Evolutionary conservation across 1,140 invertebrate genomes (phyloP).

Genomic region (Eubasilissa regina): DNA sequence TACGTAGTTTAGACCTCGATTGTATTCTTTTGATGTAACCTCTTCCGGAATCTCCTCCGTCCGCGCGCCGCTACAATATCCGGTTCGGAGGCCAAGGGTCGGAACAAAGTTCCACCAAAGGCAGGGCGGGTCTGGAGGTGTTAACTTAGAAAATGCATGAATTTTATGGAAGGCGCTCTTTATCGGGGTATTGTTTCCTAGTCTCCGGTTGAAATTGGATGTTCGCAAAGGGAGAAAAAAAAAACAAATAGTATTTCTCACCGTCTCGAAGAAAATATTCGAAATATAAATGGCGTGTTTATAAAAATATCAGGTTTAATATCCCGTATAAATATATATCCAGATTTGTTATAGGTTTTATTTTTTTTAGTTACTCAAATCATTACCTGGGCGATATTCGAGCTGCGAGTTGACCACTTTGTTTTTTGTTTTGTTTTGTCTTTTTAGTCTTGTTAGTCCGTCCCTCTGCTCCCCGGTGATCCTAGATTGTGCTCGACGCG

Average conservation of each 20-base stretch:
- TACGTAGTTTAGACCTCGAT: too few species aligned
- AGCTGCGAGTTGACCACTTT: too few species aligned
- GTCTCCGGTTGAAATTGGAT: slow-evolving; percentile 12
- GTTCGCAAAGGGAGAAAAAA: neutral
- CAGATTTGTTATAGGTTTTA: too few species aligned
- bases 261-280: neutral
- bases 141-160: neutral
- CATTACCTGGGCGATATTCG: too few species aligned
- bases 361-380: too few species aligned
- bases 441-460: too few species aligned
- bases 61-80: neutral
- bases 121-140: neutral
- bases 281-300: too few species aligned
- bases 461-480: too few species aligned
- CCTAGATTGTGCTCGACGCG: too few species aligned
- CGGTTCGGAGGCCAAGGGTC: neutral
- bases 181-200: slow-evolving; percentile 22
- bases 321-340: too few species aligned
- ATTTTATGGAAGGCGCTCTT: slow-evolving; percentile 7
- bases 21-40: neutral
- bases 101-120: slow-evolving; percentile 16
- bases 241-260: neutral
- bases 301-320: too few species aligned
- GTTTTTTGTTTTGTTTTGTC: too few species aligned
- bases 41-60: slow-evolving; percentile 1